Base-by-base conservation (phyloP, 2,888 invertebrate species). In the Volucella bombylans region DNA sequence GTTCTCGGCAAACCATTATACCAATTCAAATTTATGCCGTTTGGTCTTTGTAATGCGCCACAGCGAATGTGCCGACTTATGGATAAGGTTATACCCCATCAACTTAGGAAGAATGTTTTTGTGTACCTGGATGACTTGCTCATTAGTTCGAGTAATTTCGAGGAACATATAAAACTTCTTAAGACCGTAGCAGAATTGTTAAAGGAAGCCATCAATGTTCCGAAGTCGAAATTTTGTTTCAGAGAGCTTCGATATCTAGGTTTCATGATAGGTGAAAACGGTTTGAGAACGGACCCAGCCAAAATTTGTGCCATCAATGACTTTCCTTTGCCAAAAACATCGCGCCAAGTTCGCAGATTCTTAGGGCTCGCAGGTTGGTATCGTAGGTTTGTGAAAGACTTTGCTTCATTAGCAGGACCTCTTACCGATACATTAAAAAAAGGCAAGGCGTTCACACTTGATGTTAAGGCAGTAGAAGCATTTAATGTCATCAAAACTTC, bases 1-100 rank as follows among this genome's bases (percentile, higher is more conserved):
- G n/a, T n/a, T n/a, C n/a, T n/a, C n/a, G n/a, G n/a, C n/a, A n/a
- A n/a, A n/a, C n/a, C n/a, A n/a, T n/a, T n/a, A n/a, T 31, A 76
- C 76, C 4, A 59, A 41, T 83, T 31, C 11, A 79, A 49, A 10
- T 57, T 62, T 4, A 73, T 76, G 76, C 74, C 76, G n/a, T n/a
- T n/a, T n/a, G n/a, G n/a, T n/a, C n/a, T 8, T 76, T 77, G 14
- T 15, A 59, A 59, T 31, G 54, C 38, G n/a, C 31, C 57, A 14
- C 57, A 57, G 15, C n/a, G 57, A 10, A 39, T 57, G 14, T 39
- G 54, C 38, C 11, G 54, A 12, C n/a, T 54, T 23, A 52, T 59
- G 47, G 45, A 64, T 9, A 49, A 49, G 31, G 64, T 49, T n/a
- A 10, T 64, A 38, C 45, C 45, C 1, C 49, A n/a, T 64, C 14